Base-by-base conservation (phyloP, 2,113 vertebrate genomes). In the Marmota monax region DNA sequence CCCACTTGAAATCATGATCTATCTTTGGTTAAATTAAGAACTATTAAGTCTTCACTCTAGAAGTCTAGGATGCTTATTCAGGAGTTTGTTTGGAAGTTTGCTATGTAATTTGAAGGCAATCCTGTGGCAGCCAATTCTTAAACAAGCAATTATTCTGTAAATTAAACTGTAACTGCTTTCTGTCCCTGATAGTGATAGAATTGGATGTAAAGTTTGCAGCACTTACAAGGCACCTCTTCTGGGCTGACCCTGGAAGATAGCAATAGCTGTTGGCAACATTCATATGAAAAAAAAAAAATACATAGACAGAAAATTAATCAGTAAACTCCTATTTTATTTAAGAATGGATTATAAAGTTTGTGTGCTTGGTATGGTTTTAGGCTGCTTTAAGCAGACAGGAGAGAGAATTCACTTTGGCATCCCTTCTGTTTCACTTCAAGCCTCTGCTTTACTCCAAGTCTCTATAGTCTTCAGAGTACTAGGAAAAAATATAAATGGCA, bases 11-110 rank as follows among this genome's bases (percentile, higher is more conserved):
- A 83, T 91, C 69, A 90, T 4, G 5, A 22, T 56, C 56, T 67
- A 16, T 89, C 69, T 32, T 29, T 86, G 85, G 8, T 61, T 85
- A 86, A 79, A 86, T 70, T 70, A 84, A 92, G 63, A 93, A 20
- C 27, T 83, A 32, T 53, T 63, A 82, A 72, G 27, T 84, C 58
- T 94, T 96, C 23, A 39, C n/a, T 93, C 58, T 56, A 56, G 20
- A 58, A 67, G 73, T 82, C 77, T 84, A 88, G 37, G 51, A 72
- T 48, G 3, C 84, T 77, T 90, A 51, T 73, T 67, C 39, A 63
- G 3, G 4, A 72, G n/a, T 87, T 51, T 42, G 11, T 29, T 48
- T 65, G 22, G n/a, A 77, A 53, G 42, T 42, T 72, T 63, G 7
- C 83, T 88, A 27, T 11, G 6, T 18, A 84, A 48, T 67, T 95